phyloP scores from a whole-genome alignment of 2,113 vertebrate genomes.

The Nematolebias whitei region DNA sequence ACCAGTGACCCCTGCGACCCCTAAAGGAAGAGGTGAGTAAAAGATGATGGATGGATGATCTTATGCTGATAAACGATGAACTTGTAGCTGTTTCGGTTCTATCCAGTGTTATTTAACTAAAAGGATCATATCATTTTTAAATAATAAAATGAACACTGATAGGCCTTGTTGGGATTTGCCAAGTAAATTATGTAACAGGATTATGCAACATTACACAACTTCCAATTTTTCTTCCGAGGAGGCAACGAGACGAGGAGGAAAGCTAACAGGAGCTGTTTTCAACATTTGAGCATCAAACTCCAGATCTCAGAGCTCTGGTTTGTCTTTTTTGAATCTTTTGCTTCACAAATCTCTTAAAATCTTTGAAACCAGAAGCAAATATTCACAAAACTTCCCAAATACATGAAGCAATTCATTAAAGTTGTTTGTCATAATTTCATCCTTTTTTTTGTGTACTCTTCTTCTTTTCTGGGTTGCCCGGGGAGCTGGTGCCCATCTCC shows the following conservation, averaged over 20 bases:
- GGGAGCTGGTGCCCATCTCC: too few species aligned
- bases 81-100: too few species aligned
- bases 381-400: neutral
- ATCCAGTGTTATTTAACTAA: neutral
- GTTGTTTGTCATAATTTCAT: too few species aligned
- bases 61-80: too few species aligned
- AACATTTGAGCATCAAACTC: neutral
- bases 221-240: neutral
- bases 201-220: neutral
- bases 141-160: neutral
- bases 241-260: neutral
- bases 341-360: neutral
- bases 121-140: neutral
- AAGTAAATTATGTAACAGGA: constrained; percentile 2
- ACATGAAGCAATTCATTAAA: neutral
- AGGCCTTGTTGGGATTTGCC: neutral
- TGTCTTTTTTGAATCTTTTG: neutral
- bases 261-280: neutral
- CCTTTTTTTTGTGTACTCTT: too few species aligned
- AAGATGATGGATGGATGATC: too few species aligned
- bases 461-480: too few species aligned
- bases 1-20: too few species aligned
- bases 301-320: neutral
- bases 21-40: too few species aligned
- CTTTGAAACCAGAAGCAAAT: neutral